Evolutionary conservation across 1,140 invertebrate genomes (phyloP).

Genomic region (Cydia strobilella): DNA sequence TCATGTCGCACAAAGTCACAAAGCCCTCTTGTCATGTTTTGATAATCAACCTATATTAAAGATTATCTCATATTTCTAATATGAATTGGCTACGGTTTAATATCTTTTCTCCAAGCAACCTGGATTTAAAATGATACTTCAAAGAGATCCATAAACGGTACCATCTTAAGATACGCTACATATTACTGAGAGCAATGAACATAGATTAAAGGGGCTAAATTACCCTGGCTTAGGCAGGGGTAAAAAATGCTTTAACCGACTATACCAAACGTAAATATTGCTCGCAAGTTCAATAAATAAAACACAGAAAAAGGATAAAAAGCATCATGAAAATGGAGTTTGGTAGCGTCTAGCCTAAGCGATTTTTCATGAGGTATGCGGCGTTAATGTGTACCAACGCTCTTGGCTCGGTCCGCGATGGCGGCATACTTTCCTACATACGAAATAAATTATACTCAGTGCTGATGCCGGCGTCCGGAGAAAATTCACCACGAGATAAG

Average conservation of each 20-base stretch:
- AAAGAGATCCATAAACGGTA: neutral
- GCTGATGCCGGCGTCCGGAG: slow-evolving; percentile 45
- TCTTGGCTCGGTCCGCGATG: slow-evolving; percentile 51
- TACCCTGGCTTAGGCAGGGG: neutral
- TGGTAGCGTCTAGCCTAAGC: slow-evolving; percentile 64
- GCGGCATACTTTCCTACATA: slow-evolving; percentile 68
- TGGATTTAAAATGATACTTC: neutral
- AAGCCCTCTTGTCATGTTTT: neutral
- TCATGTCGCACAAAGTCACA: neutral
- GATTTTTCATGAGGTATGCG: slow-evolving; percentile 74
- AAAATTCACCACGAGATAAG: slow-evolving; percentile 59
- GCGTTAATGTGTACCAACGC: slow-evolving; percentile 75
- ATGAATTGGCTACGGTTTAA: neutral
- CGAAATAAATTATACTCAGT: slow-evolving; percentile 73
- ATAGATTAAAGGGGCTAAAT: slow-evolving; percentile 16
- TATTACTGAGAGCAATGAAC: slow-evolving; percentile 18
- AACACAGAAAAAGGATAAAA: slow-evolving; percentile 32
- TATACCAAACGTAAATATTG: slow-evolving; percentile 26
- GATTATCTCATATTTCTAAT: neutral
- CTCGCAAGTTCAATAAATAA: slow-evolving; percentile 31
- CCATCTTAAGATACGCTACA: neutral
- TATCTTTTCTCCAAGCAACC: neutral
- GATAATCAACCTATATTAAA: neutral
- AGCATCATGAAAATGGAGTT: slow-evolving; percentile 37
- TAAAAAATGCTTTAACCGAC: slow-evolving; percentile 24